phyloP scores from a whole-genome alignment of 2,888 invertebrate species.

The Agelastica alni region DNA sequence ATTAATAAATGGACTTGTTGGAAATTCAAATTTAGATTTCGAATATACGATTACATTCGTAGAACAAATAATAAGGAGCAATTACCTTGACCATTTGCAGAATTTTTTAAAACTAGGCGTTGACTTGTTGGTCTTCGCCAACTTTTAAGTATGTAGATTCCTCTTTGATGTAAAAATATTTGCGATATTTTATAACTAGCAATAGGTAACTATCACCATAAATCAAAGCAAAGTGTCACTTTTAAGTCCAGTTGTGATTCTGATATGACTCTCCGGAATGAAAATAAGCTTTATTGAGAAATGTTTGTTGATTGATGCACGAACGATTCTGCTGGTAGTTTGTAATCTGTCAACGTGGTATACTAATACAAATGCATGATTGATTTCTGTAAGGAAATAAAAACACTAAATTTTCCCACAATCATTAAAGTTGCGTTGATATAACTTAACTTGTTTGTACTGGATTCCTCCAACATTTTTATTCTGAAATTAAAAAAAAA shows the following conservation, averaged over 20 bases:
- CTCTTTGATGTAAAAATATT: too few relatives aligned
- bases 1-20: too few relatives aligned
- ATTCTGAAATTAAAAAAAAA: too few relatives aligned
- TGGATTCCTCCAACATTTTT: background rate
- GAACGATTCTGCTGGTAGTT: conserved; percentile 21
- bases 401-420: conserved; percentile 21
- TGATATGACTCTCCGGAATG: background rate
- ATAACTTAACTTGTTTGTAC: conserved; percentile 2
- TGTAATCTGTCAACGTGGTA: conserved; percentile 20
- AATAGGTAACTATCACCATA: background rate
- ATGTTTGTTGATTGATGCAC: conserved; percentile 16
- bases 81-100: too few relatives aligned
- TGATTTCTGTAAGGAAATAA: conserved; percentile 17
- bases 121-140: too few relatives aligned
- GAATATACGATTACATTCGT: too few relatives aligned
- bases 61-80: too few relatives aligned
- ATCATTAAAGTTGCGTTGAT: conserved; percentile 12
- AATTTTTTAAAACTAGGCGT: too few relatives aligned
- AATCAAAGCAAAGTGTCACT: background rate
- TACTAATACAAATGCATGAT: conserved; percentile 18
- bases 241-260: background rate
- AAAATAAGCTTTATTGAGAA: conserved; percentile 2
- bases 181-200: too few relatives aligned
- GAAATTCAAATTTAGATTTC: too few relatives aligned
- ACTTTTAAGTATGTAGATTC: too few relatives aligned